phyloP scores from a whole-genome alignment of 2,113 vertebrate genomes.

The Hypanus sabinus region DNA sequence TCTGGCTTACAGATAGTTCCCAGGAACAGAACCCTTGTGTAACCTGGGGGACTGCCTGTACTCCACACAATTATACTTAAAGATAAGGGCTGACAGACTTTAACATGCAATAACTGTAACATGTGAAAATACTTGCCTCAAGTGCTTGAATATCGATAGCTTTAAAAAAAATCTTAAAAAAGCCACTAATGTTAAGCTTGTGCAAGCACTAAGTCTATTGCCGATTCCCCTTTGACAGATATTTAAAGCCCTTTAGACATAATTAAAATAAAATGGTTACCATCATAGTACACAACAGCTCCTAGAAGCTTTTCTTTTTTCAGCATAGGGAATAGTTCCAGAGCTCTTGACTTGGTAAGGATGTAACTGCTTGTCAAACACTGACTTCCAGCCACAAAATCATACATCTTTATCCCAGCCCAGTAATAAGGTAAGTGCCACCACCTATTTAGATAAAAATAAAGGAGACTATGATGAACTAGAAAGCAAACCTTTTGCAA shows the following conservation, averaged over 20 bases:
- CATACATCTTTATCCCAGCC: conserved; percentile 91
- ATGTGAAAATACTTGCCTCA: neutral
- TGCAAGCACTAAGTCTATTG: neutral
- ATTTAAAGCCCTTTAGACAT: neutral
- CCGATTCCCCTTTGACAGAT: neutral
- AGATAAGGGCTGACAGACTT: neutral
- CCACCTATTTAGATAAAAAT: conserved; percentile 62
- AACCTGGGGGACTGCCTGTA: no score
- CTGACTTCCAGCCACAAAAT: conserved; percentile 83
- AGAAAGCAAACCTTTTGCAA: neutral
- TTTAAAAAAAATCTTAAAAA: neutral
- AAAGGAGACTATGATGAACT: neutral
- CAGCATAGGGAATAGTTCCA: conserved; percentile 94
- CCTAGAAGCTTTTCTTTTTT: conserved; percentile 84
- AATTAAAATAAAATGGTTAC: conserved; percentile 50
- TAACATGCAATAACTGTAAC: neutral
- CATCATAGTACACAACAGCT: conserved; percentile 95
- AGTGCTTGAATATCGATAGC: neutral
- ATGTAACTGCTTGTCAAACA: conserved; percentile 91
- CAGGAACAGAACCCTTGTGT: no score
- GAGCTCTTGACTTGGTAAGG: conserved; percentile 78
- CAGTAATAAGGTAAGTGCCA: conserved; percentile 98
- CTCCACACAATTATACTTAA: neutral
- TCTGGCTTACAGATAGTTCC: no score
- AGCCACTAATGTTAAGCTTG: neutral